Evolutionary conservation across 1,140 invertebrate species (phyloP).

Genomic region (Sweltsa coloradensis): DNA sequence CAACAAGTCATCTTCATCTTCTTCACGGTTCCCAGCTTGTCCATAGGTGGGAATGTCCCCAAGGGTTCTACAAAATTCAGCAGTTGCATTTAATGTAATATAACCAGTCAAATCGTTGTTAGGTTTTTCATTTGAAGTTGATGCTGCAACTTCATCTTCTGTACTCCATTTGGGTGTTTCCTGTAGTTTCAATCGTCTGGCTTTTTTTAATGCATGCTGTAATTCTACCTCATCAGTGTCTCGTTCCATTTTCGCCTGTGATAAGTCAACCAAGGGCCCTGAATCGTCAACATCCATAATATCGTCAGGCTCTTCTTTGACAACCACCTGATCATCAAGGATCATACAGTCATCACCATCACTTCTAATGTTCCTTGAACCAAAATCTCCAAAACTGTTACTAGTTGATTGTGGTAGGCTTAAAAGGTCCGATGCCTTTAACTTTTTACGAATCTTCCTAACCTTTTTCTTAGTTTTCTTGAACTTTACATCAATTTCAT

Average conservation of each 20-base stretch:
- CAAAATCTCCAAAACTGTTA: no score
- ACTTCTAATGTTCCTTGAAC: no score
- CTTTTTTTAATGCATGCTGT: conserved; percentile 59
- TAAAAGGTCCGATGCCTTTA: no score
- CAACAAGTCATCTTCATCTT: conserved; percentile 59
- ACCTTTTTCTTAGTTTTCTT: conserved; percentile 92
- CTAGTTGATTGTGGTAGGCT: no score
- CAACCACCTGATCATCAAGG: no score
- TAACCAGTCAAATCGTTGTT: no score
- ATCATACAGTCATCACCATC: no score
- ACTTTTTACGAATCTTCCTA: conserved; percentile 22
- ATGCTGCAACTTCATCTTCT: not conserved
- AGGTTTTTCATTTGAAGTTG: not conserved
- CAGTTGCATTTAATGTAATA: conserved; percentile 86
- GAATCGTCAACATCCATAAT: conserved; percentile 7
- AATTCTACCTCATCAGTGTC: conserved; percentile 69
- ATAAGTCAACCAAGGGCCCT: conserved; percentile 42
- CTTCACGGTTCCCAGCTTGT: conserved; percentile 75
- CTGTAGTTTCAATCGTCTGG: conserved; percentile 48
- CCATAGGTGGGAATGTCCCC: conserved; percentile 92
- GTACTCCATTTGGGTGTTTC: no score
- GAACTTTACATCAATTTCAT: conserved; percentile 73
- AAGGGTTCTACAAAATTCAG: conserved; percentile 92
- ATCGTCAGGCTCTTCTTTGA: no score
- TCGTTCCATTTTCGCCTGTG: conserved; percentile 47